Base-by-base conservation (phyloP, 2,797 vertebrate genomes). In the Channa striata region DNA sequence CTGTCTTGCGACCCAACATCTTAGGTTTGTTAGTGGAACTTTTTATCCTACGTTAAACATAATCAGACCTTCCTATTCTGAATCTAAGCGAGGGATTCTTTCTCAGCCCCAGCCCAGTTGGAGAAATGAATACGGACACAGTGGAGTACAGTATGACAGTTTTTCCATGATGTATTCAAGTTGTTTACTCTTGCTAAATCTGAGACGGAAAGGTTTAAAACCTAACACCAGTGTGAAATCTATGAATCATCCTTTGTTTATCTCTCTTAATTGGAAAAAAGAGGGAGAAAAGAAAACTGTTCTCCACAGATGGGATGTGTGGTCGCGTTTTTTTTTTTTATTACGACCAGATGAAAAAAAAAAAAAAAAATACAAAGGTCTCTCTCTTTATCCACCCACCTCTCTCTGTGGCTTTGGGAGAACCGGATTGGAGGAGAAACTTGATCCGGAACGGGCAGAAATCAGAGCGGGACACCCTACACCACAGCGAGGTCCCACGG, bases 401-500 rank as follows among this genome's bases (percentile, higher is more conserved):
- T 88, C 87, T 75, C 81, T 88, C 87, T 90, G 89, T 86, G 90
- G 90, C 85, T 92, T 89, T 89, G 82, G 88, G 80, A 81, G 78
- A 82, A 89, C 86, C 63, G 91, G 95, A 94, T 94, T 95, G 95
- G 94, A 94, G 94, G 90, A 86, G 95, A 95, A 96, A 98, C 94
- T 89, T 12, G 93, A 99, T 96, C 95, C 91, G 86, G 92, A 84
- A 83, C 91, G 90, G 94, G 94, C 91, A 95, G 96, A 97, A 98
- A 97, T 94, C 93, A 92, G 96, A 97, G 96, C 93, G 95, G 95
- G 97, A 98, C 96, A 99, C 95, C 93, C 92, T 95, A 98, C 94
- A 97, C 97, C 96, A 91, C 90, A 92, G 95, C 96, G 93, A 96
- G 96, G 96, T 96, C 92, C 91, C 91, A 92, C 87, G 89, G 90